Conservation (phyloP, 2,113 vertebrate genomes). For the Boulengerochromis microlepis region DNA sequence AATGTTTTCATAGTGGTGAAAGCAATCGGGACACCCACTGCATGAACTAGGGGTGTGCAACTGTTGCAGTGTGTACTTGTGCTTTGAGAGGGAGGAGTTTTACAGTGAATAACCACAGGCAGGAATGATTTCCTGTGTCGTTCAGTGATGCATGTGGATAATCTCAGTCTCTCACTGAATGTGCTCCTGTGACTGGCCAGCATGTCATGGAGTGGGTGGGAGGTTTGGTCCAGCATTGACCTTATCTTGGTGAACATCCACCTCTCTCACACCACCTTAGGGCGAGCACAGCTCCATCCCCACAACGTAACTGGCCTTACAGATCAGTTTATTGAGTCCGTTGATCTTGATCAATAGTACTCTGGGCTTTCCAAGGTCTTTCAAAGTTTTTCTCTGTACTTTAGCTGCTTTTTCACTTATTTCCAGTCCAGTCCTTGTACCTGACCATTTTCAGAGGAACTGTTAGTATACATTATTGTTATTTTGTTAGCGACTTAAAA, state of each 20-base stretch:
- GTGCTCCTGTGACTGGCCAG: neutral
- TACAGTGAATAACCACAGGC: neutral
- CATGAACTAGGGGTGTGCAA: neutral
- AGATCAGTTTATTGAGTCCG: neutral
- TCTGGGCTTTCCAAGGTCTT: neutral
- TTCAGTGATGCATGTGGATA: neutral
- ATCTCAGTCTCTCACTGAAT: neutral
- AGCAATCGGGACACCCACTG: neutral
- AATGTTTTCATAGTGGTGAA: neutral
- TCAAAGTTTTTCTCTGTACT: neutral
- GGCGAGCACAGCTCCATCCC: neutral
- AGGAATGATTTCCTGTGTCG: neutral
- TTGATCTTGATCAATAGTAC: neutral
- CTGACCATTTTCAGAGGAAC: neutral
- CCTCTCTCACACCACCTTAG: neutral
- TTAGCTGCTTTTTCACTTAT: neutral
- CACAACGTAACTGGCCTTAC: neutral
- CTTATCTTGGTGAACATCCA: neutral
- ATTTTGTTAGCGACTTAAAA: neutral
- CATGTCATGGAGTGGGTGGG: neutral
- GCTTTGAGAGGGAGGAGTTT: neutral
- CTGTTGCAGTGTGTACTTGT: neutral
- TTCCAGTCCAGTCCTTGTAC: neutral
- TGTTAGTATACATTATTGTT: neutral
- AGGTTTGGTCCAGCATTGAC: neutral